Percentiles rank a stretch among this genome's conserved stretches.
Conservation (phyloP, 2,888 invertebrate species). For the Phyto melanocephala region DNA sequence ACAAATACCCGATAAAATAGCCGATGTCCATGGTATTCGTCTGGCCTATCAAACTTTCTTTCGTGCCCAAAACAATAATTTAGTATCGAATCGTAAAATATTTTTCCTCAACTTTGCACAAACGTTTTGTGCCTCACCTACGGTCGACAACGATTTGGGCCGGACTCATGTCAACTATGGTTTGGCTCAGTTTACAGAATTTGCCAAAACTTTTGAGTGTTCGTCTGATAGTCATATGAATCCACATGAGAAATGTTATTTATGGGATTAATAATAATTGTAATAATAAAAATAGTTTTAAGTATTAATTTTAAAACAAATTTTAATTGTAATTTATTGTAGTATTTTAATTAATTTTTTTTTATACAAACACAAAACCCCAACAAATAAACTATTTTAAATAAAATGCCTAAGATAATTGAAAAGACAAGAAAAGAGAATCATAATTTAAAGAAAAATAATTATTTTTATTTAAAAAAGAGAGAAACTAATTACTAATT, state of each 20-base stretch:
- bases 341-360: slow-evolving; percentile 42
- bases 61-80: background rate
- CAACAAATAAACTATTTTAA: background rate
- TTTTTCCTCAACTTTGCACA: slow-evolving; percentile 67
- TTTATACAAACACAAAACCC: background rate
- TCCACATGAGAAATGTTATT: slow-evolving; percentile 54
- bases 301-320: slow-evolving; percentile 42
- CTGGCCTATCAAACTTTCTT: slow-evolving; percentile 65
- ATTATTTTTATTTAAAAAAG: too few relatives aligned
- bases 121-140: slow-evolving; percentile 58
- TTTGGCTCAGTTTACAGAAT: slow-evolving; percentile 62
- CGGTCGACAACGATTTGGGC: slow-evolving; percentile 42
- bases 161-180: slow-evolving; percentile 61
- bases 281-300: slow-evolving; percentile 5
- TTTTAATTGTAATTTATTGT: slow-evolving; percentile 34
- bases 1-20: slow-evolving; percentile 63
- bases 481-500: too few relatives aligned
- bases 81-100: slow-evolving; percentile 47
- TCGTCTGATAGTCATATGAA: slow-evolving; percentile 57
- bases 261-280: slow-evolving; percentile 37
- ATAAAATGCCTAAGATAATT: slow-evolving; percentile 8
- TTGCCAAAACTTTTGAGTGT: slow-evolving; percentile 60
- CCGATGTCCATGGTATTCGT: slow-evolving; percentile 65
- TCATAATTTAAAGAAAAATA: too few relatives aligned
- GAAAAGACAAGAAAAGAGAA: background rate